phyloP scores from a whole-genome alignment of 2,797 vertebrate genomes.

The Sebastolobus altivelis region DNA sequence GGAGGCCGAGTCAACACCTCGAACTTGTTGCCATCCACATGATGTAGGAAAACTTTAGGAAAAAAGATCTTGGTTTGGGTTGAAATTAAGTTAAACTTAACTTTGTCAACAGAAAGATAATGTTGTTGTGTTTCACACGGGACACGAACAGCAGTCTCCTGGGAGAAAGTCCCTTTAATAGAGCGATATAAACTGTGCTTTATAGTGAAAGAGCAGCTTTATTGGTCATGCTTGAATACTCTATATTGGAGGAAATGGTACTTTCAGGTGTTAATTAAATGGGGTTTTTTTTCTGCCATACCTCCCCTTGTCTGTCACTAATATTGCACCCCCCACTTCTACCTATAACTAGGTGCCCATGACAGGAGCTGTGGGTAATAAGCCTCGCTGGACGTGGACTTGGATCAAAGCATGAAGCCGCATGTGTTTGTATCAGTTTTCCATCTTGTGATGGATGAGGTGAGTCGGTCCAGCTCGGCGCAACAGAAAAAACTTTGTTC shows the following conservation, averaged over 20 bases:
- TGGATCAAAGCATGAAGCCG: conserved; percentile 15
- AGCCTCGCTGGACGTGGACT: background rate
- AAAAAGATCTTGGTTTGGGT: no score
- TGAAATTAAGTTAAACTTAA: no score
- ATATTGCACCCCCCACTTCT: no score
- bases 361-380: background rate
- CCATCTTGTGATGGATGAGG: conserved; percentile 34
- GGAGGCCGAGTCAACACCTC: no score
- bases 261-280: background rate
- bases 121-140: no score
- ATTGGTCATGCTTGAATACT: background rate
- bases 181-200: background rate
- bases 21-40: no score
- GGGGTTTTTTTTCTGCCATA: background rate
- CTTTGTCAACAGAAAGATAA: no score
- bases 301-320: background rate
- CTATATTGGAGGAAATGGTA: background rate
- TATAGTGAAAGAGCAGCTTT: no score
- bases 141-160: no score
- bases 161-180: no score
- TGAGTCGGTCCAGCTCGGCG: background rate
- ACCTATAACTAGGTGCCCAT: background rate
- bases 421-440: conserved; percentile 12
- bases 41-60: no score
- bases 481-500: conserved; percentile 14